Percentiles rank a stretch among this genome's conserved stretches.
Evolutionary conservation across 2,113 vertebrate genomes (phyloP).

Genomic region (Myotis lucifugus): DNA sequence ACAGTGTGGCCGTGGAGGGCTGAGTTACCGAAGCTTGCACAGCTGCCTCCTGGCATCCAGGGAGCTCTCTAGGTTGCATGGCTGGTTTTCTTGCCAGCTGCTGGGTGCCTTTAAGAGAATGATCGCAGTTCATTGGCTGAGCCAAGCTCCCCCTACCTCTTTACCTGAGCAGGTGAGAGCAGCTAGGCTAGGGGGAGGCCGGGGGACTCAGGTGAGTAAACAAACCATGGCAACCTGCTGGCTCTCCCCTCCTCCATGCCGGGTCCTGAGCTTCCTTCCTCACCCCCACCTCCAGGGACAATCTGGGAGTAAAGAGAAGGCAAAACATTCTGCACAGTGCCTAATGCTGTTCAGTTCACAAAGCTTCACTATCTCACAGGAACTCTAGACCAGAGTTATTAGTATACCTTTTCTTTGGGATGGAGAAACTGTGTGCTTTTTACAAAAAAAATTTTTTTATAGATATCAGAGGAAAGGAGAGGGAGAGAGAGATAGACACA

Average conservation of each 20-base stretch:
- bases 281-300: neutral
- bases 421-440: neutral
- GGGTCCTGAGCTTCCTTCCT: neutral
- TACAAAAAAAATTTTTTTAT: too few species aligned
- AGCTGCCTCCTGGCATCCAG: neutral
- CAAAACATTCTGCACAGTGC: neutral
- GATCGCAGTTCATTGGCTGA: constrained; percentile 50
- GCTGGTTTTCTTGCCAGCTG: constrained; percentile 18
- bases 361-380: neutral
- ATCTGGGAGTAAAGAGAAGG: neutral
- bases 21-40: neutral
- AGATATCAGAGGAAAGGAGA: too few species aligned
- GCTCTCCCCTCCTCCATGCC: neutral
- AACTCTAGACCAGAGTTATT: neutral
- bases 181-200: neutral
- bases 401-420: neutral
- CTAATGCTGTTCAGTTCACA: neutral
- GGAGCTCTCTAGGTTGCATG: constrained; percentile 11
- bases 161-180: constrained; percentile 64
- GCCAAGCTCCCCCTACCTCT: constrained; percentile 5
- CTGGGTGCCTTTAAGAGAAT: constrained; percentile 63
- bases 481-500: too few species aligned
- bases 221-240: neutral
- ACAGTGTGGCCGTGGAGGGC: neutral
- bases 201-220: constrained; percentile 49